Base-by-base conservation (phyloP, 1,140 invertebrate species). In the Scylla paramamosain region DNA sequence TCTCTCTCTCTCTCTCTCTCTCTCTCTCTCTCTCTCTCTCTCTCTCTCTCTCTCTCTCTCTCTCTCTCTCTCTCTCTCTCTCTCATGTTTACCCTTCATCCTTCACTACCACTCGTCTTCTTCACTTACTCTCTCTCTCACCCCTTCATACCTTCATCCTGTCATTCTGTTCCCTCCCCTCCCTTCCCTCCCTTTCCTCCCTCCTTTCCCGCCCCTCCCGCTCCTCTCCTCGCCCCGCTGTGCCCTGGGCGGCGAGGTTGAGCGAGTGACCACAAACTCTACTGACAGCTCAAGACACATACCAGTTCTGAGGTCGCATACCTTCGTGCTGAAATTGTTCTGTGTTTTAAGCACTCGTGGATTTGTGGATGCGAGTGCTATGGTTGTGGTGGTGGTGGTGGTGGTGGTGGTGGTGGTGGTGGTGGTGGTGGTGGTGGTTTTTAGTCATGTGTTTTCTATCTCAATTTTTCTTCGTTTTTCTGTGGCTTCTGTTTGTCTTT, bases 1-100 rank as follows among this genome's bases (percentile, higher is more conserved):
- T 45, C 39, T 45, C 39, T 45, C 39, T 45, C 39, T 45, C 39
- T 45, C 39, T 45, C 39, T 45, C 39, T 45, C 39, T 45, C 39
- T 45, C 39, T 87, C 86, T 87, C 86, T 87, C 86, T 88, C 86
- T 88, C 86, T 88, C 86, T 88, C 86, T 32, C 31, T 32, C 31
- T 32, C 31, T 32, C 86, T 88, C 86, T 88, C 67, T 77, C 91
- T 82, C 67, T 82, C 31, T 32, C 67, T 32, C 59, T 59, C 59
- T 31, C 52, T 92, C 91, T 20, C 29, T 92, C 59, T 28, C 59
- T 32, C 90, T 67, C 90, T 91, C 48, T 91, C 46, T 91, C n/a
- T 59, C 45, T 45, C 29, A 12, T 10, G 8, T 10, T 32, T 28
- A 8, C 25, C 7, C 8, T 25, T 90, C 25, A 7, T 90, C n/a